A percentile compares a stretch with the other conserved stretches of the same genome.
Conservation (phyloP, 2,113 vertebrate species). For the Xyliphius kryptos region DNA sequence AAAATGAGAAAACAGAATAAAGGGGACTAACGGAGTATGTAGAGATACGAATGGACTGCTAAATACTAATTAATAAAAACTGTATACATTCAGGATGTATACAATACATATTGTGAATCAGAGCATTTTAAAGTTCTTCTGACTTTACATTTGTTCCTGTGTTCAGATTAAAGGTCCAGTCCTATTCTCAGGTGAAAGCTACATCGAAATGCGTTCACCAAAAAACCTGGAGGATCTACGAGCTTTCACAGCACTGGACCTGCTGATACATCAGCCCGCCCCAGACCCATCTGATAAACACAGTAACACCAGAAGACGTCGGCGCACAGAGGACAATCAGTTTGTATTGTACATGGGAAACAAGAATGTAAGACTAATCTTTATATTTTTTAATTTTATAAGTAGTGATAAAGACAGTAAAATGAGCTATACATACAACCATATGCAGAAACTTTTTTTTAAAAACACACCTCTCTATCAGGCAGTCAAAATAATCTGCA, state of each 20-base stretch:
- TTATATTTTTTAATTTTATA: background rate
- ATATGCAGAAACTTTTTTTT: too few relatives aligned
- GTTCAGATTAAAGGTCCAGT: slow-evolving; percentile 72
- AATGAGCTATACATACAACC: background rate
- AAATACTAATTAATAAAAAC: too few relatives aligned
- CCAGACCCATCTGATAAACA: background rate
- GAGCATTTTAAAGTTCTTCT: background rate
- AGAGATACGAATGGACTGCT: too few relatives aligned
- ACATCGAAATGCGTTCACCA: slow-evolving; percentile 74
- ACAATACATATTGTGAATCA: too few relatives aligned
- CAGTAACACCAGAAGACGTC: background rate
- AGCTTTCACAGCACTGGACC: slow-evolving; percentile 74
- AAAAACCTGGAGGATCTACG: slow-evolving; percentile 72
- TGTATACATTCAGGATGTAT: too few relatives aligned
- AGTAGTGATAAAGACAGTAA: background rate
- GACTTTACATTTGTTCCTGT: background rate
- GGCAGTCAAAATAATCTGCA: too few relatives aligned
- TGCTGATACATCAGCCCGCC: slow-evolving; percentile 71
- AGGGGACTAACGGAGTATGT: too few relatives aligned
- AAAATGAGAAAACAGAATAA: too few relatives aligned
- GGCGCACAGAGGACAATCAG: slow-evolving; percentile 41
- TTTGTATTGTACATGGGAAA: slow-evolving; percentile 82
- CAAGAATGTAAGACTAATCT: slow-evolving; percentile 43
- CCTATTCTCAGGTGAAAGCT: slow-evolving; percentile 75
- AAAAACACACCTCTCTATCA: background rate